Evolutionary conservation across 2,888 invertebrate species (phyloP).

Genomic region (Ceraclea dissimilis): DNA sequence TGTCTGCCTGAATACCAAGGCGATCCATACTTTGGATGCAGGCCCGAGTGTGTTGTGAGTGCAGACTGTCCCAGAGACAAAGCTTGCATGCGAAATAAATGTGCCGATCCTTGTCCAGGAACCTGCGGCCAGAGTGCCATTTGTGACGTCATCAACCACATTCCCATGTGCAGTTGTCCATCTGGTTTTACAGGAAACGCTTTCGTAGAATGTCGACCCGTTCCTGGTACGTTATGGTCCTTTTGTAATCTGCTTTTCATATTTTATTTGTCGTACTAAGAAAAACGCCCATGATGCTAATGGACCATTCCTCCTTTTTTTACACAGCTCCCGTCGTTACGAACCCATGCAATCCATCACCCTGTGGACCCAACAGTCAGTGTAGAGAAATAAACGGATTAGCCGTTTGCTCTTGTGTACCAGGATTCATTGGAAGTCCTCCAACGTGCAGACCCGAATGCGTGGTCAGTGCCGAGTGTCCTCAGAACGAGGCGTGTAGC

Average conservation of each 20-base stretch:
- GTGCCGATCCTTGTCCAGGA: conserved; percentile 66
- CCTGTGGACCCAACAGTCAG: conserved; percentile 58
- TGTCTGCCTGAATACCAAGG: conserved; percentile 69
- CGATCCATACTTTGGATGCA: conserved; percentile 68
- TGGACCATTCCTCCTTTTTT: too few species aligned
- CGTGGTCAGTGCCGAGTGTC: conserved; percentile 65
- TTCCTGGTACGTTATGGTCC: conserved; percentile 12
- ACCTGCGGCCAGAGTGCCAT: conserved; percentile 64
- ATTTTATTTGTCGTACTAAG: too few species aligned
- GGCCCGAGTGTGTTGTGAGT: conserved; percentile 69
- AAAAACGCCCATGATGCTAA: too few species aligned
- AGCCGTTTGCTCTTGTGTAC: conserved; percentile 57
- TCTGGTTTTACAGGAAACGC: conserved; percentile 64
- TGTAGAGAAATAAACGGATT: conserved; percentile 53
- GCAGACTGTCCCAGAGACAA: conserved; percentile 61
- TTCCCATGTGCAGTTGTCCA: conserved; percentile 66
- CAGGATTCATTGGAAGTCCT: conserved; percentile 55
- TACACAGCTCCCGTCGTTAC: conserved; percentile 29
- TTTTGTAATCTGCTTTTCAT: too few species aligned
- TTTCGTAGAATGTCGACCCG: conserved; percentile 48
- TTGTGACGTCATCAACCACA: conserved; percentile 66
- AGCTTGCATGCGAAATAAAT: conserved; percentile 64
- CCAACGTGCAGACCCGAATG: conserved; percentile 69
- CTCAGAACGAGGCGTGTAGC: conserved; percentile 63
- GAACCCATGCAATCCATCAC: conserved; percentile 60